Evolutionary conservation across 2,888 invertebrate species (phyloP).

Genomic region (Stenchaetothrips biformis): DNA sequence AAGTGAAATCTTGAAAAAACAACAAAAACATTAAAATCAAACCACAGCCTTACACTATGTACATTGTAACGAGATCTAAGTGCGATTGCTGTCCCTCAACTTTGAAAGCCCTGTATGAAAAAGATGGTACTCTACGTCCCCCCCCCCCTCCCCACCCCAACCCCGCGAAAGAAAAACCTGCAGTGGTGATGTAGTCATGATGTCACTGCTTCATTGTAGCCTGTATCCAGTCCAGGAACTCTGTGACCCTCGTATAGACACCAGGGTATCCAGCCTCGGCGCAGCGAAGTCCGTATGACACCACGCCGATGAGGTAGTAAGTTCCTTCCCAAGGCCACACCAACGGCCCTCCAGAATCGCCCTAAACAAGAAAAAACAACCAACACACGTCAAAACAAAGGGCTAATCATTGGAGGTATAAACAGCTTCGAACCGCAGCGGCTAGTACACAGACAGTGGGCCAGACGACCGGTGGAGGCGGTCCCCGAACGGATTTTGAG

Average conservation of each 20-base stretch:
- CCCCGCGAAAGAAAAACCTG: neutral
- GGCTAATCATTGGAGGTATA: no score
- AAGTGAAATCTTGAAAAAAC: no score
- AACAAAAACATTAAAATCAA: no score
- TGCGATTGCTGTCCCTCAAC: neutral
- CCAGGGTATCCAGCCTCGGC: slow-evolving; percentile 60
- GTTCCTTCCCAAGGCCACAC: slow-evolving; percentile 53
- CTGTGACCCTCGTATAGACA: slow-evolving; percentile 64
- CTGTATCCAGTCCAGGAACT: slow-evolving; percentile 63
- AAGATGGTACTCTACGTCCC: no score
- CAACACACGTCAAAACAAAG: no score
- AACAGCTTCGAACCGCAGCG: no score
- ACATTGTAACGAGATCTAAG: neutral
- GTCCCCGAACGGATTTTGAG: no score
- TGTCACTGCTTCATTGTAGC: slow-evolving; percentile 32
- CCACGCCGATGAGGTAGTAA: slow-evolving; percentile 60
- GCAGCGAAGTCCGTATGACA: slow-evolving; percentile 61
- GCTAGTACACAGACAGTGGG: no score
- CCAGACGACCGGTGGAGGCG: no score
- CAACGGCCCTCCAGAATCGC: slow-evolving; percentile 78
- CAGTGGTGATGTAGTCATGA: neutral
- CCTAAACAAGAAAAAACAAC: no score
- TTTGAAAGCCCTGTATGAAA: no score
- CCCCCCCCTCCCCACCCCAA: neutral
- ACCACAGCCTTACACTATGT: no score